A percentile compares a stretch with the other conserved stretches of the same genome.
Evolutionary conservation across 2,113 vertebrate species (phyloP).

Genomic region (Genyomyrus donnyi): DNA sequence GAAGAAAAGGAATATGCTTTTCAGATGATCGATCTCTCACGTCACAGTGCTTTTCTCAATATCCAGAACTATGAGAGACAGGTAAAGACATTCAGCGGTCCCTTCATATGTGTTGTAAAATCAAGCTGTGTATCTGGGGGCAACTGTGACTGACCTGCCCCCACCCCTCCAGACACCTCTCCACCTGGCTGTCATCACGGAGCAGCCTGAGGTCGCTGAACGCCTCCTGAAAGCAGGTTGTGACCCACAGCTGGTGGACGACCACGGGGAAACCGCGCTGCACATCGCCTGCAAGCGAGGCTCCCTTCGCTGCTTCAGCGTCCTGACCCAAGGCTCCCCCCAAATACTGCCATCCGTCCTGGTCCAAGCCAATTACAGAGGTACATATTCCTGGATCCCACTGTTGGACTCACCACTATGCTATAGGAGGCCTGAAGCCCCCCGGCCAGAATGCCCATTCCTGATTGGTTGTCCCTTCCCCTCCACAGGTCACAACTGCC

Average conservation of each 20-base stretch:
- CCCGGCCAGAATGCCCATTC: constrained; percentile 6
- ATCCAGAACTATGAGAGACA: constrained; percentile 88
- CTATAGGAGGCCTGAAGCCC: too few relatives aligned
- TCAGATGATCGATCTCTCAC: constrained; percentile 69
- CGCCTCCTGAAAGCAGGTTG: constrained; percentile 76
- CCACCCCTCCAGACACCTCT: constrained; percentile 73
- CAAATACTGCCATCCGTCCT: constrained; percentile 66
- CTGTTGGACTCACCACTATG: too few relatives aligned
- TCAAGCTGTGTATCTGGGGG: neutral
- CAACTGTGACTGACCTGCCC: neutral
- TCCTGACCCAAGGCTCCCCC: constrained; percentile 70
- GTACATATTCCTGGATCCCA: constrained; percentile 44
- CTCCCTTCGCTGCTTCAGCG: constrained; percentile 72
- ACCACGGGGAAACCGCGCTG: constrained; percentile 81
- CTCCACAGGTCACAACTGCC: constrained; percentile 82
- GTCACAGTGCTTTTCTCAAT: constrained; percentile 74
- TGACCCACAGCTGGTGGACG: constrained; percentile 79
- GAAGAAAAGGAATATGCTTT: constrained; percentile 73
- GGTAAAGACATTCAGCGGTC: constrained; percentile 53
- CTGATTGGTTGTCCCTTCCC: constrained; percentile 19
- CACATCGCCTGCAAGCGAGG: constrained; percentile 90
- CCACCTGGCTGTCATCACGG: constrained; percentile 88
- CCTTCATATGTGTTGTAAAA: neutral
- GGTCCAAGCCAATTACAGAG: constrained; percentile 78
- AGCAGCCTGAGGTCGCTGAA: constrained; percentile 75